phyloP scores from a whole-genome alignment of 2,797 vertebrate genomes.

The Tapirus indicus region DNA sequence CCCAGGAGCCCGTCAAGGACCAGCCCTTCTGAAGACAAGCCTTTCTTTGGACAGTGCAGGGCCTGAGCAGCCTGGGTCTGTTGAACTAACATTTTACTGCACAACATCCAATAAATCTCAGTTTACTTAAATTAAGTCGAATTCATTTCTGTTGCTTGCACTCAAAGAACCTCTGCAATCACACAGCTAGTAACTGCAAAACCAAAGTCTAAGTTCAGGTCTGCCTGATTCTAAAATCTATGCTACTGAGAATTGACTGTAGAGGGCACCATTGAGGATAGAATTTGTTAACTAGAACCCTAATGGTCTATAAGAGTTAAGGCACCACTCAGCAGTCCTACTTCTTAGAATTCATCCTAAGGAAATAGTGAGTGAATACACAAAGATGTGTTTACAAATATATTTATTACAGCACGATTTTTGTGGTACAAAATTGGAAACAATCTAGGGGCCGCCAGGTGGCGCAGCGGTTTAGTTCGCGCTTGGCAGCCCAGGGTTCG shows the following conservation, averaged over 20 bases:
- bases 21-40: background rate
- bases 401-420: conserved; percentile 44
- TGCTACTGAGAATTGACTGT: background rate
- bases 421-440: conserved; percentile 23
- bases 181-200: background rate
- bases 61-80: background rate
- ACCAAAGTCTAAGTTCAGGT: background rate
- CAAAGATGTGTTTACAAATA: background rate
- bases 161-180: background rate
- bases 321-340: background rate
- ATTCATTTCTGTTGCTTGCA: conserved; percentile 8
- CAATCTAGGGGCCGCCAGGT: too few species aligned
- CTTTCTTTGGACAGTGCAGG: background rate
- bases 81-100: background rate
- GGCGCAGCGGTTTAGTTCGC: too few species aligned
- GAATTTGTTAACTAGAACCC: background rate
- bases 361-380: background rate
- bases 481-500: too few species aligned
- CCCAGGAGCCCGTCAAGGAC: background rate
- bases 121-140: conserved; percentile 15
- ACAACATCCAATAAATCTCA: background rate
- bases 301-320: background rate
- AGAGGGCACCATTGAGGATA: background rate
- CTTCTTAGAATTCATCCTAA: conserved; percentile 27
- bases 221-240: conserved; percentile 25